Conservation (phyloP, 2,113 vertebrate genomes). For the human (Homo sapiens) region GRCh38 chr17:14639001-14639500, state of each 20-base stretch:
- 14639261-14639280: neutral
- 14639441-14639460: neutral
- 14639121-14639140: neutral
- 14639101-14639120: neutral
- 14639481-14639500: neutral
- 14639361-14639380: neutral
- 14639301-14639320: neutral
- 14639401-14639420: neutral
- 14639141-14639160: neutral
- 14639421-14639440: neutral
- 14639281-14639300: neutral
- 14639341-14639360: too few species aligned
- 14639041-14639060: neutral
- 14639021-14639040: neutral
- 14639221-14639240: neutral
- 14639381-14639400: neutral
- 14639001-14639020: neutral
- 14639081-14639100: neutral
- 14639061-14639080: neutral
- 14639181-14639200: neutral
- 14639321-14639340: neutral
- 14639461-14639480: neutral
- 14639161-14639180: conserved; percentile 1
- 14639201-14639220: neutral
- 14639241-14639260: neutral